These are phyloP conservation scores for Antrozous pallidus DNA, from an alignment of 2,797 vertebrate species.

Conservation along the genomic window DNA sequence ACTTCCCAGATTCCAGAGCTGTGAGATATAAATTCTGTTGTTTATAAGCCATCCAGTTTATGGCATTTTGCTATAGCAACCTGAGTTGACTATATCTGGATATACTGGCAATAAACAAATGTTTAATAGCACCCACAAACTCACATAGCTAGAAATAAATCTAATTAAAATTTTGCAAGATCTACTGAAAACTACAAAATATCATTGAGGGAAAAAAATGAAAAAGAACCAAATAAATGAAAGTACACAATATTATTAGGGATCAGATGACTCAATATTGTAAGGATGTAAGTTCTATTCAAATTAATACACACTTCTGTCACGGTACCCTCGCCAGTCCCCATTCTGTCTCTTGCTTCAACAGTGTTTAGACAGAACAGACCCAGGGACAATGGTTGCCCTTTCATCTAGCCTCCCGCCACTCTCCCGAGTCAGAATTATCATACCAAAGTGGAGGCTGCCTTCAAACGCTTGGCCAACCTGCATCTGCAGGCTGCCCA, in stretches of 20 bases:
- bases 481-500: too few relatives aligned
- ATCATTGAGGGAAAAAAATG: neutral
- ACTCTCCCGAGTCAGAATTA: too few relatives aligned
- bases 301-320: neutral
- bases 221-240: neutral
- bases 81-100: neutral
- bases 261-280: neutral
- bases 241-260: neutral
- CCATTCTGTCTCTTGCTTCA: too few relatives aligned
- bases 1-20: neutral
- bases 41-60: neutral
- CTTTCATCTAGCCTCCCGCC: too few relatives aligned
- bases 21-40: neutral
- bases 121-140: neutral
- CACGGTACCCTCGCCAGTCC: too few relatives aligned
- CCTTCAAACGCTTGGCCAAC: too few relatives aligned
- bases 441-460: too few relatives aligned
- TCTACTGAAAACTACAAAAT: neutral
- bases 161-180: neutral
- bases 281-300: neutral
- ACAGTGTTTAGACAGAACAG: too few relatives aligned
- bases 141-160: conserved; percentile 10
- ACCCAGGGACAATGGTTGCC: too few relatives aligned
- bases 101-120: neutral
- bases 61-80: neutral